Evolutionary conservation across 2,888 invertebrate genomes (phyloP), one percentile per base, ranked within the genome.

Genomic region (Drosophila anomalipes): DNA sequence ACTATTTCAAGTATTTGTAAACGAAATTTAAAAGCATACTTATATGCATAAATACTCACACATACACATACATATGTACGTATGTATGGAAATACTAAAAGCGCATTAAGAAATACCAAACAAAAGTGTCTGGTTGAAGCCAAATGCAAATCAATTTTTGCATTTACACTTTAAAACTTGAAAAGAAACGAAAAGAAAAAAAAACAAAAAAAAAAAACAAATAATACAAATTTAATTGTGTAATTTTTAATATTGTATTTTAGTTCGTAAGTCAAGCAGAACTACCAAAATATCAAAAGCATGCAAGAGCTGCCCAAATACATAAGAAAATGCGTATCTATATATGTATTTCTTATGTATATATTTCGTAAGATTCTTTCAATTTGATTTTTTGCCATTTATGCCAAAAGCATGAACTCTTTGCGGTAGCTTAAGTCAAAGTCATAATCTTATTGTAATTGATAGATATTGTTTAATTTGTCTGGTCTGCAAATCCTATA

Each of bases 1-100:
- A 89, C 89, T 79, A 88, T 71, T 88, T 88, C 83, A 90, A 90
- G 76, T 87, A 82, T 82, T 89, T 81, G 73, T 56, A 77, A 76
- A 64, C 49, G 65, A 63, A 79, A 65, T 65, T 61, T 66, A 70
- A 74, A 62, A 69, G 44, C 47, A 59, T 41, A 53, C 61, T 59
- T 76, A 70, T 65, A 58, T 58, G 70, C 41, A 72, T 44, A 66
- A 57, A 70, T 61, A 70, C 37, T 52, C 47, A 70, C 30, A 49
- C 62, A 63, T 22, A 56, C 22, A 61, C 26, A 57, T 14, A 63
- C 61, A 68, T 56, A 63, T 51, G 41, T 63, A 63, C 53, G 41
- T 63, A 77, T 74, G 66, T 53, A 70, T 57, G 54, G 51, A 72
- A 60, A 68, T 66, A 83, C 60, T 63, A 56, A 67, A 61, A 66